Base-by-base conservation (phyloP, 2,888 invertebrate genomes). In the Watsonalla binaria region DNA sequence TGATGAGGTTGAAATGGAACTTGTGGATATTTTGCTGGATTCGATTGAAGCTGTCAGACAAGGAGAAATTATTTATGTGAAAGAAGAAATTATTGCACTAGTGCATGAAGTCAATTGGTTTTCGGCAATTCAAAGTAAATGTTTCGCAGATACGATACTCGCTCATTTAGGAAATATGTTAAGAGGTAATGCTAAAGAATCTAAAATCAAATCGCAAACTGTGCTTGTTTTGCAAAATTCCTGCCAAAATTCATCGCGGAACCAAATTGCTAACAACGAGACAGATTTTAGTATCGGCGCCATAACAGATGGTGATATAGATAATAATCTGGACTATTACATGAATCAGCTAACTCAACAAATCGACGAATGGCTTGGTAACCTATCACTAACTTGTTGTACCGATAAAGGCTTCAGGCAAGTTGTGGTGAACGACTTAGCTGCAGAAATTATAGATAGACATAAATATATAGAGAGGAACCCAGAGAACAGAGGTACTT, bases 401-500 rank as follows among this genome's bases (percentile, higher is more conserved):
- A 39, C 68, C 37, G 69, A 77, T 45, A 53, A 60, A 45, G 65
- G 58, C 0, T 66, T 72, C n/a, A 70, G 66, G 56, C 61, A 74
- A 60, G 66, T 66, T 11, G 68, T 78, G 0, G 66, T 81, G 0
- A 69, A 76, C 45, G 78, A 84, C 54, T 62, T 89, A 54, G 83
- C 84, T 15, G 66, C 59, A 34, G 86, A 88, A 54, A 84, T 88
- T 46, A 59, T 84, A 5, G 82, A 88, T 51, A 74, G 87, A 58
- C 66, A 73, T 7, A 84, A 78, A 60, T 87, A 84, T 66, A 55
- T 83, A 58, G 68, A 62, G 47, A 46, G 57, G 33, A 57, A 66
- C 15, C 61, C 59, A 11, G 54, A 54, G 5, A 61, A 56, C 15
- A 55, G 34, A 8, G 50, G 55, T 2, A 53, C 58, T 15, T 56